Evolutionary conservation across 1,140 invertebrate genomes (phyloP), one percentile per base, ranked within the genome.

Genomic region (Acyrthosiphon pisum): DNA sequence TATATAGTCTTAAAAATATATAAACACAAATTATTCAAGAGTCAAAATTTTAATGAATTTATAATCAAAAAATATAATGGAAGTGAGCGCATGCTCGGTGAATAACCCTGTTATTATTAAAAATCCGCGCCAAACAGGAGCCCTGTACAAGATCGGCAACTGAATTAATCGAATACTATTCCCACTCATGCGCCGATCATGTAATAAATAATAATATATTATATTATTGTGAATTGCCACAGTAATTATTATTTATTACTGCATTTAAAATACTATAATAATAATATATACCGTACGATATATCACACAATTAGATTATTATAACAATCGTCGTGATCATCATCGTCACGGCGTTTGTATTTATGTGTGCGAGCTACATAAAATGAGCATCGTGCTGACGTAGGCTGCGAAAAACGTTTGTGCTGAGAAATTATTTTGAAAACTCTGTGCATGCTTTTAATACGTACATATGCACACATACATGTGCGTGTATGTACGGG

Each of bases 311-410:
- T 76, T 76, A 76, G 14, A 76, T 26, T 8, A 26, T n/a, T 76
- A n/a, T n/a, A 76, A 76, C 60, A 4, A 20, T 6, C 30, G 30
- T 76, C 30, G n/a, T 76, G 60, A 76, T 23, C 50, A 53, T 76
- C 14, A 76, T n/a, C 30, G 18, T 76, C 60, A 68, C 30, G 60
- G 30, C 11, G 30, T n/a, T 89, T 53, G 18, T 44, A n/a, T 23
- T 88, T 53, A 20, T 44, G 83, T 7, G 46, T 87, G 18, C 2
- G 87, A 68, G 20, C n/a, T n/a, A 68, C 20, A 53, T 53, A 30
- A 60, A n/a, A 53, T 26, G 50, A 89, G 87, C 87, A 89, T 89
- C 87, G 87, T 89, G 87, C 22, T n/a, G 46, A 11, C 35, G 6
- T 41, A 53, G 87, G 22, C 22, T 56, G 22, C 18, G 4, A 89